A percentile compares a stretch with the other conserved stretches of the same genome.
Conservation (phyloP, 2,888 invertebrate genomes). For the Seira ritae region DNA sequence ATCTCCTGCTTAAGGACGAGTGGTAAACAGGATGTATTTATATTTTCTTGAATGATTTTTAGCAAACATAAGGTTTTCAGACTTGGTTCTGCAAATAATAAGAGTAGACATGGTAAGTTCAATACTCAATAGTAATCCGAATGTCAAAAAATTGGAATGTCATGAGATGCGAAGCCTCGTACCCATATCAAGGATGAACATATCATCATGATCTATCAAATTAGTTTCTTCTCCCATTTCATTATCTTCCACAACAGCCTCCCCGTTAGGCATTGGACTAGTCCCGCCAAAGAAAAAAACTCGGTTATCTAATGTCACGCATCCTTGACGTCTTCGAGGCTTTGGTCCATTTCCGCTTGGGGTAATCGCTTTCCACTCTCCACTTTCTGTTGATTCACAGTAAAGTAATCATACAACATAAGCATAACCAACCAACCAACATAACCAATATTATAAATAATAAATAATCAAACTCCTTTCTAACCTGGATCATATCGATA, state of each 20-base stretch:
- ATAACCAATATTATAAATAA: too few species aligned
- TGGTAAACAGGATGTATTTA: slow-evolving; percentile 82
- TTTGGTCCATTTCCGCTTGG: slow-evolving; percentile 70
- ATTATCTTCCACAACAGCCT: slow-evolving; percentile 50
- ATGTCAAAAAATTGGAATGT: too few species aligned
- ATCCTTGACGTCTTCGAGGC: slow-evolving; percentile 83
- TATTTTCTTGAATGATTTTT: slow-evolving; percentile 81
- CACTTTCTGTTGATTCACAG: slow-evolving; percentile 55
- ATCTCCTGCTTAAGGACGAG: slow-evolving; percentile 77
- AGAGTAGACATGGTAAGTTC: too few species aligned
- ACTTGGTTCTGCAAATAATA: slow-evolving; percentile 80
- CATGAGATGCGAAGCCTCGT: slow-evolving; percentile 69
- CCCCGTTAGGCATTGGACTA: slow-evolving; percentile 75
- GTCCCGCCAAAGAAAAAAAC: slow-evolving; percentile 94
- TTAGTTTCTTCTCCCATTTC: slow-evolving; percentile 73
- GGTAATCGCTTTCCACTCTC: slow-evolving; percentile 67
- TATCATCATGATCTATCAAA: slow-evolving; percentile 88
- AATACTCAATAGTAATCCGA: too few species aligned
- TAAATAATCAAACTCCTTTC: not conserved
- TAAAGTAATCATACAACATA: slow-evolving; percentile 12
- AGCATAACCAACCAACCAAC: too few species aligned
- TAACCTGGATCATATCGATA: slow-evolving; percentile 81
- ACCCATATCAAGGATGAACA: slow-evolving; percentile 87
- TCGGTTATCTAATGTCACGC: slow-evolving; percentile 83
- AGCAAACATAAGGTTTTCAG: slow-evolving; percentile 85